A percentile compares a stretch with the other conserved stretches of the same genome.
phyloP scores from a whole-genome alignment of 2,113 vertebrate species.

The Tupaia tana region DNA sequence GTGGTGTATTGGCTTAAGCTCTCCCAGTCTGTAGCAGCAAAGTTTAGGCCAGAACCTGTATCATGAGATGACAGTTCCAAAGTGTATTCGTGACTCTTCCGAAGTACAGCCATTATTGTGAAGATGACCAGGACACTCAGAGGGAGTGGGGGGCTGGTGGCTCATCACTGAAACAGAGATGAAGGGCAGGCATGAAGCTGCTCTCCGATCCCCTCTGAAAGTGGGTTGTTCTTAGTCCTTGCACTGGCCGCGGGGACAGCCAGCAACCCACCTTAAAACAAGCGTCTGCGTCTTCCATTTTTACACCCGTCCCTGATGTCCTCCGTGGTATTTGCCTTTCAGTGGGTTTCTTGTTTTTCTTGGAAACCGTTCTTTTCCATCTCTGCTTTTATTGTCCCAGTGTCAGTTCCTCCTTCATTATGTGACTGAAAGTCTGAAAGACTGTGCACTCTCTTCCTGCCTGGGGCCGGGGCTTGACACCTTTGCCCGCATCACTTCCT shows the following conservation, averaged over 20 bases:
- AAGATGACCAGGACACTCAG: neutral
- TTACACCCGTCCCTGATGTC: neutral
- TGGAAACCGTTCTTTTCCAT: neutral
- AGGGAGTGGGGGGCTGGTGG: neutral
- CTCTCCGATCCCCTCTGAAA: neutral
- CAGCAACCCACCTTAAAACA: neutral
- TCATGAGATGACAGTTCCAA: neutral
- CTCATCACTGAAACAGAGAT: neutral
- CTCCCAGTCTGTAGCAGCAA: neutral
- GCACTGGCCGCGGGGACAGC: neutral
- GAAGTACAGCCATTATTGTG: neutral
- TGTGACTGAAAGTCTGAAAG: neutral
- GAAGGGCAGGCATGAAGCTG: neutral
- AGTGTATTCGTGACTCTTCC: neutral
- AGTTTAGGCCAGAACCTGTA: neutral
- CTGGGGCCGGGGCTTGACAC: rapidly evolving
- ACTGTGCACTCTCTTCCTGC: neutral
- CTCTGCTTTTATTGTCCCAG: neutral
- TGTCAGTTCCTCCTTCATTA: neutral
- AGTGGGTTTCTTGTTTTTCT: neutral
- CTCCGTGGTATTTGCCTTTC: neutral
- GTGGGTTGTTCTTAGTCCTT: neutral
- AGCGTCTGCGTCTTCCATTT: neutral
- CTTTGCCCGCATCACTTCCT: neutral
- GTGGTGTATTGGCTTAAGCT: neutral